These are phyloP conservation scores for Saturnia japonica DNA, from an alignment of 2,888 invertebrate species.

Conservation along the genomic window DNA sequence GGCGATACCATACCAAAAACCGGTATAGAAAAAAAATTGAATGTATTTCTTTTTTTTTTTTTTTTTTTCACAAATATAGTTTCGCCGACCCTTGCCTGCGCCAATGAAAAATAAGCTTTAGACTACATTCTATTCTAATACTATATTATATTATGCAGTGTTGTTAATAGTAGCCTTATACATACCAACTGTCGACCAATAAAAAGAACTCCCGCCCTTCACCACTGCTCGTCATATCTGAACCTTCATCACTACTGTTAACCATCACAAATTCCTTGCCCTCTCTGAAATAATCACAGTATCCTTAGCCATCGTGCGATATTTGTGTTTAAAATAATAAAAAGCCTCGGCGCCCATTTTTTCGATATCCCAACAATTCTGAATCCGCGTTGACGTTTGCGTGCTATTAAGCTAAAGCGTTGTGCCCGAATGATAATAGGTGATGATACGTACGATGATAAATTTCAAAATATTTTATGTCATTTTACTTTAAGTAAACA, in stretches of 20 bases:
- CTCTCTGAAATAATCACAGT: slow-evolving; percentile 67
- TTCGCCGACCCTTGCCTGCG: slow-evolving; percentile 20
- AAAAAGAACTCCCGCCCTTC: slow-evolving; percentile 69
- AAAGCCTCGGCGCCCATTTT: slow-evolving; percentile 28
- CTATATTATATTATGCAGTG: slow-evolving; percentile 20
- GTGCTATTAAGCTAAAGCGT: slow-evolving; percentile 41
- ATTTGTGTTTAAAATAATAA: slow-evolving; percentile 22
- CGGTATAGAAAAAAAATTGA: not conserved
- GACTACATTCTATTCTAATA: slow-evolving; percentile 20
- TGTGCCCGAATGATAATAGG: slow-evolving; percentile 47
- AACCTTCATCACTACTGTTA: slow-evolving; percentile 69
- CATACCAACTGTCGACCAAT: slow-evolving; percentile 69
- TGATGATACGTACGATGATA: slow-evolving; percentile 24
- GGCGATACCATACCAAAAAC: slow-evolving; percentile 31
- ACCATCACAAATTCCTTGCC: slow-evolving; percentile 68
- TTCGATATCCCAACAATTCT: slow-evolving; percentile 17
- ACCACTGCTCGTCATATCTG: slow-evolving; percentile 57
- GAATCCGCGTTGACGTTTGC: slow-evolving; percentile 31
- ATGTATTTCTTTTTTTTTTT: too few species aligned
- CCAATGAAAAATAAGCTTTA: slow-evolving; percentile 22
- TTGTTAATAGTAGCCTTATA: slow-evolving; percentile 50
- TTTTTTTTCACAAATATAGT: slow-evolving; percentile 4
- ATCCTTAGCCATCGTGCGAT: slow-evolving; percentile 26
- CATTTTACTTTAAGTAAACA: slow-evolving; percentile 19
- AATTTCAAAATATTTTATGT: slow-evolving; percentile 27